phyloP scores from a whole-genome alignment of 2,888 invertebrate genomes.

The Lithophane socia region DNA sequence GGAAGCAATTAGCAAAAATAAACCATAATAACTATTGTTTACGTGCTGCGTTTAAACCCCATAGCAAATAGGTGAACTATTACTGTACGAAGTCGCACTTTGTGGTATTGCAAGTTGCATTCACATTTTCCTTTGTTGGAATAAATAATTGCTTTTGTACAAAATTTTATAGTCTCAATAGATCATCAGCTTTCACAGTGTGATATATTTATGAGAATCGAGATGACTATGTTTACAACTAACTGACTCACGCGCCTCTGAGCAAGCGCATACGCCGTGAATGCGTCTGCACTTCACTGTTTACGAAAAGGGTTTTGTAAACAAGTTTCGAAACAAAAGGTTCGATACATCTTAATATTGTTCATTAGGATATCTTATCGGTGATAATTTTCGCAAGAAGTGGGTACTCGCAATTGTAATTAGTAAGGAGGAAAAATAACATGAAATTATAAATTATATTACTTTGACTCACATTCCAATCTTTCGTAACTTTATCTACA shows the following conservation, averaged over 20 bases:
- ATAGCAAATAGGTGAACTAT: not conserved
- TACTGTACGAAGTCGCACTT: not conserved
- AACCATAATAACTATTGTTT: not conserved
- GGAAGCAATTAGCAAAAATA: constrained; percentile 11
- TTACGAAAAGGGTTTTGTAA: constrained; percentile 38
- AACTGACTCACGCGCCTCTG: constrained; percentile 42
- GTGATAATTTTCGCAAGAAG: constrained; percentile 43
- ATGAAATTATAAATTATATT: not conserved
- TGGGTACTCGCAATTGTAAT: not conserved
- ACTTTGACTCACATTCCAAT: not conserved
- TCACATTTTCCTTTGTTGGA: constrained; percentile 30
- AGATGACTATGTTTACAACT: constrained; percentile 43
- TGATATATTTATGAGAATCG: constrained; percentile 33
- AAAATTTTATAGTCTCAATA: constrained; percentile 11
- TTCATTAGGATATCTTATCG: constrained; percentile 9
- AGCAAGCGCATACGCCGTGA: constrained; percentile 3
- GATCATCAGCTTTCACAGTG: constrained; percentile 35
- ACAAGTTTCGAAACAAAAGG: constrained; percentile 43
- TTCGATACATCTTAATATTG: constrained; percentile 27
- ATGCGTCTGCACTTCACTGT: constrained; percentile 28
- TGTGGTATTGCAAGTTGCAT: no score
- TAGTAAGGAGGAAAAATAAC: not conserved
- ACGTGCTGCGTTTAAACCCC: constrained; percentile 24
- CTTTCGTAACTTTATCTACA: not conserved
- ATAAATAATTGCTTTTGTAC: not conserved